Evolutionary conservation across 2,888 invertebrate species (phyloP).

Genomic region (Euproctis similis): DNA sequence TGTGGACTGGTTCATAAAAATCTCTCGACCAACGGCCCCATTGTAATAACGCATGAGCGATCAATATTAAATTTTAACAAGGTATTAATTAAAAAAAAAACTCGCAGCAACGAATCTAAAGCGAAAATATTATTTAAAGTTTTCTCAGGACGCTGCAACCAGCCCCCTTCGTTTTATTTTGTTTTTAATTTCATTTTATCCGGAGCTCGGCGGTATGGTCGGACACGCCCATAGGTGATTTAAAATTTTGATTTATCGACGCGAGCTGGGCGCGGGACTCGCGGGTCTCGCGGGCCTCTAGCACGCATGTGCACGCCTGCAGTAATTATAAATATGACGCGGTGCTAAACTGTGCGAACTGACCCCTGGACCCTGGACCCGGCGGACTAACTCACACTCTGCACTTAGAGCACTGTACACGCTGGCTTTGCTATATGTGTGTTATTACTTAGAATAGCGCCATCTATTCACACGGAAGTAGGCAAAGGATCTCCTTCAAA

Average conservation of each 20-base stretch:
- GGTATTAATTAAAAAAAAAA: constrained; percentile 77
- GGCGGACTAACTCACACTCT: too few species aligned
- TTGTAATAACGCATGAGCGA: constrained; percentile 73
- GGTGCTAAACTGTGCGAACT: constrained; percentile 71
- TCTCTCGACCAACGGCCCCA: constrained; percentile 72
- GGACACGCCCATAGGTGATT: constrained; percentile 73
- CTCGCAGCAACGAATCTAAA: too few species aligned
- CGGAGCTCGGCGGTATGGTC: constrained; percentile 63
- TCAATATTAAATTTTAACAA: constrained; percentile 77
- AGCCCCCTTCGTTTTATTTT: constrained; percentile 65
- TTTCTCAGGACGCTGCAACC: constrained; percentile 70
- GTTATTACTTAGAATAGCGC: too few species aligned
- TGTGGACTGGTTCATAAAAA: constrained; percentile 65
- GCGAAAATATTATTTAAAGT: constrained; percentile 73
- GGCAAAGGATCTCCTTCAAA: too few species aligned
- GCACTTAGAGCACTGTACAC: too few species aligned
- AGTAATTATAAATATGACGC: constrained; percentile 75
- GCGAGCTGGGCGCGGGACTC: constrained; percentile 49
- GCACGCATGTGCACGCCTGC: constrained; percentile 45
- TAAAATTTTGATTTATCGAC: constrained; percentile 76
- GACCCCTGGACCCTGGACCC: constrained; percentile 60
- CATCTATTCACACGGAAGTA: too few species aligned
- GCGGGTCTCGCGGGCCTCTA: too few species aligned
- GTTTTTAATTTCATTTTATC: constrained; percentile 76
- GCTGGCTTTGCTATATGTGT: too few species aligned